phyloP scores from a whole-genome alignment of 2,113 vertebrate species.

The Jaculus jaculus region DNA sequence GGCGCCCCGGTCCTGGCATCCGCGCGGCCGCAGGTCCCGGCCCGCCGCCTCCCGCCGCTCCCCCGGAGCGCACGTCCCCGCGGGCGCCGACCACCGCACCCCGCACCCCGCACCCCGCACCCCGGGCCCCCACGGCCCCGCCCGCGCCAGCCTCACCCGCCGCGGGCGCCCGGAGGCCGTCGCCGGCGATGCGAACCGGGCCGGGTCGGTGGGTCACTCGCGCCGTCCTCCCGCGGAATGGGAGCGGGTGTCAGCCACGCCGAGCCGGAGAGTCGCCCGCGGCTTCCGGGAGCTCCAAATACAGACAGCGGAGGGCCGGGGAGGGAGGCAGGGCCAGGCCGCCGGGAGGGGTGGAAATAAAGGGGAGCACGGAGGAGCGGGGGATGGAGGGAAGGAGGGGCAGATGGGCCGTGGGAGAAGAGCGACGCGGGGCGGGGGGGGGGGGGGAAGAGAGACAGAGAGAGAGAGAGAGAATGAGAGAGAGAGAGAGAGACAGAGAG shows the following conservation, averaged over 20 bases:
- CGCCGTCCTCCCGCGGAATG: conserved; percentile 62
- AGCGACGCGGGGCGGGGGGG: background rate
- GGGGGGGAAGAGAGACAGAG: background rate
- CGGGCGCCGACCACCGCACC: background rate
- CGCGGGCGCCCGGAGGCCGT: conserved; percentile 40
- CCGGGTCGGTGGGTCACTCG: conserved; percentile 45
- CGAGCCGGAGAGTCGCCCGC: conserved; percentile 81
- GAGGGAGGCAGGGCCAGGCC: conserved; percentile 79
- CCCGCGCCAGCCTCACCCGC: conserved; percentile 76
- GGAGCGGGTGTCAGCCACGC: conserved; percentile 85
- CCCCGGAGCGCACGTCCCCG: background rate
- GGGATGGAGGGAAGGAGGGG: conserved; percentile 6
- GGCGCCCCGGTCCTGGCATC: background rate
- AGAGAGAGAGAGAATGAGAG: background rate
- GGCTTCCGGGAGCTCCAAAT: conserved; percentile 95
- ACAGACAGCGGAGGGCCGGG: conserved; percentile 84
- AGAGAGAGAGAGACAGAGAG: background rate
- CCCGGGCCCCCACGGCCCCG: background rate
- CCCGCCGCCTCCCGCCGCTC: background rate
- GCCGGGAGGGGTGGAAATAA: conserved; percentile 75
- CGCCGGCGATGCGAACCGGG: conserved; percentile 67
- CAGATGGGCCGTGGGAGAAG: conserved; percentile 11
- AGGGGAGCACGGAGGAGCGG: background rate
- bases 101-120: background rate
- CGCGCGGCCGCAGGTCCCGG: background rate